phyloP scores from a whole-genome alignment of 2,797 vertebrate genomes.

The Sebastes taczanowskii region DNA sequence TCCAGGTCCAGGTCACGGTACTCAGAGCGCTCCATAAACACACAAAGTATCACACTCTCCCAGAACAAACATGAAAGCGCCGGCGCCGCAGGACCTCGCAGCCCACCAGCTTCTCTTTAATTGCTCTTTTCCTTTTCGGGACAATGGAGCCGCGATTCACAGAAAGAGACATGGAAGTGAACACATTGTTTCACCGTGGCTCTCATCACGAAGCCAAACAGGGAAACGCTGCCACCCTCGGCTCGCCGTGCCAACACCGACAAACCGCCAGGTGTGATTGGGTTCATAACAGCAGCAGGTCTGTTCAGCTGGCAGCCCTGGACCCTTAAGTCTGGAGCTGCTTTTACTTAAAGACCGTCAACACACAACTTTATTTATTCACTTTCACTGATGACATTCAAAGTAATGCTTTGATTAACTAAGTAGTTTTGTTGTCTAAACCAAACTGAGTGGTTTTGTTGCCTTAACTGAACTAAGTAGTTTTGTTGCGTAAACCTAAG shows the following conservation, averaged over 20 bases:
- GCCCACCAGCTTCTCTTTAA: slow-evolving; percentile 23
- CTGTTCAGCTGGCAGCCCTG: not conserved
- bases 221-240: slow-evolving; percentile 24
- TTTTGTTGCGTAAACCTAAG: too few relatives aligned
- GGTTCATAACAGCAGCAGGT: not conserved
- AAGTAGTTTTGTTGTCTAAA: too few relatives aligned
- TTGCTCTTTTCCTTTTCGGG: slow-evolving; percentile 36
- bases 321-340: not conserved
- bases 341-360: too few relatives aligned
- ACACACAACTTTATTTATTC: too few relatives aligned
- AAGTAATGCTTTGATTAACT: too few relatives aligned
- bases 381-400: too few relatives aligned
- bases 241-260: slow-evolving; percentile 13
- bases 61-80: slow-evolving; percentile 10
- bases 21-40: not conserved
- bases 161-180: not conserved
- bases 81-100: not conserved
- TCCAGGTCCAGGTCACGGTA: not conserved
- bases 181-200: slow-evolving; percentile 33
- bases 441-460: too few relatives aligned
- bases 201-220: slow-evolving; percentile 17
- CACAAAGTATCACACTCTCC: not conserved
- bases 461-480: too few relatives aligned
- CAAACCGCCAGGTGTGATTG: not conserved
- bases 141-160: slow-evolving; percentile 21